Conservation (phyloP, 2,797 vertebrate genomes). For the Pseudocheirus occidentalis region DNA sequence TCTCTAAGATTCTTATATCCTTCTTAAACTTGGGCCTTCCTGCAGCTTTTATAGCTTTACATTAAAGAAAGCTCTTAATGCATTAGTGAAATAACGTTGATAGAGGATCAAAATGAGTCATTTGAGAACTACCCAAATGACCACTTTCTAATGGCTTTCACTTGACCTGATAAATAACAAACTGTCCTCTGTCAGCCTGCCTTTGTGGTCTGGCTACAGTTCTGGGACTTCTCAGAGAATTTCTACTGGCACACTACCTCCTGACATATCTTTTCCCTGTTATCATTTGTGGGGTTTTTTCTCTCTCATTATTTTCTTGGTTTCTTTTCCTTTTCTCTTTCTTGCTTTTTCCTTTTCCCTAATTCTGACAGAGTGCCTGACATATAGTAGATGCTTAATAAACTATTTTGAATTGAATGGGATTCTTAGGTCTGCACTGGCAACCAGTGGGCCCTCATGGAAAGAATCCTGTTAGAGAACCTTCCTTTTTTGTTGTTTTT, state of each 20-base stretch:
- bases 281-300: constrained; percentile 27
- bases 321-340: background rate
- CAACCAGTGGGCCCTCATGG: background rate
- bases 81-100: constrained; percentile 10
- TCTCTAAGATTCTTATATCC: background rate
- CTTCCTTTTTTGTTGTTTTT: background rate
- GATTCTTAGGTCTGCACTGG: background rate
- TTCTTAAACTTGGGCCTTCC: background rate
- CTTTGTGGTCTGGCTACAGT: background rate
- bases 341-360: constrained; percentile 38
- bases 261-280: background rate
- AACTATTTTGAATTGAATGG: background rate
- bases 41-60: constrained; percentile 23
- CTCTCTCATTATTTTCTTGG: constrained; percentile 21
- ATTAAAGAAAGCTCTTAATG: background rate
- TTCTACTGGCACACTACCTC: background rate
- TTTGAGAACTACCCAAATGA: background rate
- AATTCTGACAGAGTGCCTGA: background rate
- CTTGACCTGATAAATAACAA: background rate
- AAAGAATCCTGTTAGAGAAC: background rate
- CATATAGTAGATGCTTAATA: background rate
- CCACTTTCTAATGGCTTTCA: background rate
- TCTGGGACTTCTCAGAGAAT: background rate
- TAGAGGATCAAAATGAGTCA: background rate
- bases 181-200: background rate